Conservation (phyloP, 2,113 vertebrate genomes). For the Cichladusa arquata region DNA sequence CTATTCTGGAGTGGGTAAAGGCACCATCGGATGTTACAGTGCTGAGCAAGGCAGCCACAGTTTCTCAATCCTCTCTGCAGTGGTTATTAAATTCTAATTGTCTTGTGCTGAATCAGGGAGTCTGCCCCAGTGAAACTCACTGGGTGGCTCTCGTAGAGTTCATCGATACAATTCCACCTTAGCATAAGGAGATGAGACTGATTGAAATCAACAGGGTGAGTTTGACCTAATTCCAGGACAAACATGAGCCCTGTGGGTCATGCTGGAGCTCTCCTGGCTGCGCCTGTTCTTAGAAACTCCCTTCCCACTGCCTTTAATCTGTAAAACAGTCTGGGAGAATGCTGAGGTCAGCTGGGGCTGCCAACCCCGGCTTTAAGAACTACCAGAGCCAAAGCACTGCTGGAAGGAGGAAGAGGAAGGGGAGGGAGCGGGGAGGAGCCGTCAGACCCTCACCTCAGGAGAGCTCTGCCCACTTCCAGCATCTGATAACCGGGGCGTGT, state of each 20-base stretch:
- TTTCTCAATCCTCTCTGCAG: constrained; percentile 46
- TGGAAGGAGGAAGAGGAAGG: background rate
- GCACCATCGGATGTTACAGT: background rate
- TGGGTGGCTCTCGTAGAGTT: constrained; percentile 1
- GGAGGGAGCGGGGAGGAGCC: background rate
- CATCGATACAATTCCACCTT: constrained; percentile 17
- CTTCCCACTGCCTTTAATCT: constrained; percentile 3
- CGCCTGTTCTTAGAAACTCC: background rate
- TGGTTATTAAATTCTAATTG: constrained; percentile 48
- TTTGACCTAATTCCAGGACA: constrained; percentile 36
- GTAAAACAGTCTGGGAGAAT: background rate
- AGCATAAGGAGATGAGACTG: background rate
- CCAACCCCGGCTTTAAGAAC: background rate
- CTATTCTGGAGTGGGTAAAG: background rate
- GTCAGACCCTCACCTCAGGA: background rate
- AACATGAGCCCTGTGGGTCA: background rate
- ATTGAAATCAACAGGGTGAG: background rate
- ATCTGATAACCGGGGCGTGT: background rate
- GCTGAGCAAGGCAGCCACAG: constrained; percentile 31
- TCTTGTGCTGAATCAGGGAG: constrained; percentile 50
- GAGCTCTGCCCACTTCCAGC: background rate
- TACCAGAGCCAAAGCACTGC: background rate
- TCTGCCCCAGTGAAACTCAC: constrained; percentile 46
- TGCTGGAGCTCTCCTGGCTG: background rate
- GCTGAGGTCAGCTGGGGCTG: background rate